Evolutionary conservation across 2,113 vertebrate species (phyloP).

Genomic region (Pampusana beccarii): DNA sequence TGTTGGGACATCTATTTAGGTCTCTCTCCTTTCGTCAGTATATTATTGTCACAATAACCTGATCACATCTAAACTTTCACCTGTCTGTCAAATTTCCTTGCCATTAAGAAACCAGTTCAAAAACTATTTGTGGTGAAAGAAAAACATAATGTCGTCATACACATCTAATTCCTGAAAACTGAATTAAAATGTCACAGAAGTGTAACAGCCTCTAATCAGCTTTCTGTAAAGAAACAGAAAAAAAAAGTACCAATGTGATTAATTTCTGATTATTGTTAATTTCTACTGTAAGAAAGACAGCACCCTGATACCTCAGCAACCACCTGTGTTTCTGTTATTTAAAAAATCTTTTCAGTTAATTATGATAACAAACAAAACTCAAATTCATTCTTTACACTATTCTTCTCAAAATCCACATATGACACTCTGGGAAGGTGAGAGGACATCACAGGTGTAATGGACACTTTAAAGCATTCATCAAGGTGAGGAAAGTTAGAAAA

Average conservation of each 20-base stretch:
- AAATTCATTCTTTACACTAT: not conserved
- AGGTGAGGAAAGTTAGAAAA: not conserved
- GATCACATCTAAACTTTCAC: not conserved
- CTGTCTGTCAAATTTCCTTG: not conserved
- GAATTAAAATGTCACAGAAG: not conserved
- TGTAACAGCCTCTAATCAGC: not conserved
- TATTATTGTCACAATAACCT: not conserved
- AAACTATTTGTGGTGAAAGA: not conserved
- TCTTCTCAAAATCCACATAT: not conserved
- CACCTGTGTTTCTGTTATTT: not conserved
- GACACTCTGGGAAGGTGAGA: not conserved
- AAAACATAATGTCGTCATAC: not conserved
- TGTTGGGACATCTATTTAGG: not conserved
- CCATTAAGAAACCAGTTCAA: not conserved
- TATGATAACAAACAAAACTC: not conserved
- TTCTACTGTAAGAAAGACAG: not conserved
- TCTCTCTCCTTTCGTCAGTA: not conserved
- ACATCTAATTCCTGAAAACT: not conserved
- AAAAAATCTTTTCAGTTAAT: not conserved
- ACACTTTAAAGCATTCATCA: not conserved
- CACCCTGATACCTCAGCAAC: not conserved
- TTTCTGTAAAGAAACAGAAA: not conserved
- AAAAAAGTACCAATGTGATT: not conserved
- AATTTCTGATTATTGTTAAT: not conserved
- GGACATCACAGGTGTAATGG: not conserved